Evolutionary conservation across 2,888 invertebrate genomes (phyloP).

Genomic region (Tachina fera): DNA sequence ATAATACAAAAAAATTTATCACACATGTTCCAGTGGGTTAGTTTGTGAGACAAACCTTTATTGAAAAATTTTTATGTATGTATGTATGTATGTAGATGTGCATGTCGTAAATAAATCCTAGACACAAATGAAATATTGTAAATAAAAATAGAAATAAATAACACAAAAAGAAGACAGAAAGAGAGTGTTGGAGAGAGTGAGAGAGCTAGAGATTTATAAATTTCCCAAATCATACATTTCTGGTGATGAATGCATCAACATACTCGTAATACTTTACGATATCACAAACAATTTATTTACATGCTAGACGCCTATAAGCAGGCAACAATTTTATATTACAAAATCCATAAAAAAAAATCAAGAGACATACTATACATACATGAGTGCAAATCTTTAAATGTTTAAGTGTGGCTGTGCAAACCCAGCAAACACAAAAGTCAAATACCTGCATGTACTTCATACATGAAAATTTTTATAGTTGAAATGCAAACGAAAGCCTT

Average conservation of each 20-base stretch:
- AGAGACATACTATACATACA: background rate
- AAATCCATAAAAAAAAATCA: background rate
- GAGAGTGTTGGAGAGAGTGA: background rate
- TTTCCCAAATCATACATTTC: slow-evolving; percentile 46
- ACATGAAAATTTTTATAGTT: no score
- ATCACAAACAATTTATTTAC: slow-evolving; percentile 40
- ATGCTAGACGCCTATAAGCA: slow-evolving; percentile 54
- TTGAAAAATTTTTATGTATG: background rate
- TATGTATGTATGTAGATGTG: slow-evolving; percentile 10
- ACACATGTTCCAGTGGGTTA: slow-evolving; percentile 55
- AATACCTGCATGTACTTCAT: no score
- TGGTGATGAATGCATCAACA: slow-evolving; percentile 48
- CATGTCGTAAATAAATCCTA: slow-evolving; percentile 47
- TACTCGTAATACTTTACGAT: slow-evolving; percentile 13
- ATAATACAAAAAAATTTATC: slow-evolving; percentile 51
- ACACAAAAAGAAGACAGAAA: slow-evolving; percentile 7
- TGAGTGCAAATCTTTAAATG: background rate
- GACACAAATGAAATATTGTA: slow-evolving; percentile 18
- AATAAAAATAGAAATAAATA: slow-evolving; percentile 16
- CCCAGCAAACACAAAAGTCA: slow-evolving; percentile 4
- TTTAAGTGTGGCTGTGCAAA: background rate
- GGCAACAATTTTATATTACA: slow-evolving; percentile 54
- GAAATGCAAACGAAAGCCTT: no score
- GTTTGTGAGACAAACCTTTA: slow-evolving; percentile 42
- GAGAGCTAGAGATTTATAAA: slow-evolving; percentile 8